These are phyloP conservation scores for Calliphora vomitoria DNA, from an alignment of 2,888 invertebrate species.

Conservation along the genomic window DNA sequence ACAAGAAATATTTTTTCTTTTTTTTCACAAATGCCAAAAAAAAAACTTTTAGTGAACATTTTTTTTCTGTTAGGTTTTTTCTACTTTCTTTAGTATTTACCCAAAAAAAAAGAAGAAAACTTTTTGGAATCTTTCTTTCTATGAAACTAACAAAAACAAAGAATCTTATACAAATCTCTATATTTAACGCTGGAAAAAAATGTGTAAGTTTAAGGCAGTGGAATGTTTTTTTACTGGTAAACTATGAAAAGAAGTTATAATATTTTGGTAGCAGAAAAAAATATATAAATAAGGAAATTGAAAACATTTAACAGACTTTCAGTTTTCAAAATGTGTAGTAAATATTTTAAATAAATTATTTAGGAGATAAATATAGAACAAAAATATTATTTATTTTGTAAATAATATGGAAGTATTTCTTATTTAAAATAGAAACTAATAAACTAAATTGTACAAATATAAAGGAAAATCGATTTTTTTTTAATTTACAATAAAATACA, in stretches of 20 bases:
- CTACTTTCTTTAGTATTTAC: not conserved
- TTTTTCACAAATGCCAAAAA: too few relatives aligned
- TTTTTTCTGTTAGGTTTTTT: too few relatives aligned
- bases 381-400: too few relatives aligned
- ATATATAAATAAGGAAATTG: not conserved
- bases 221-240: constrained; percentile 20
- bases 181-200: constrained; percentile 32
- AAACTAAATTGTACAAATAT: too few relatives aligned
- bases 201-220: constrained; percentile 4
- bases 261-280: constrained; percentile 35
- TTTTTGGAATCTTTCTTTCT: constrained; percentile 29
- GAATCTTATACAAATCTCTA: constrained; percentile 49
- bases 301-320: not conserved
- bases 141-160: constrained; percentile 41
- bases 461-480: too few relatives aligned
- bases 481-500: too few relatives aligned
- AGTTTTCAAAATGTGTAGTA: not conserved
- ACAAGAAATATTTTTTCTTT: too few relatives aligned
- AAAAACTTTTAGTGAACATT: too few relatives aligned
- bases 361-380: not conserved
- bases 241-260: constrained; percentile 26
- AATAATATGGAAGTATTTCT: too few relatives aligned
- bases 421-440: too few relatives aligned
- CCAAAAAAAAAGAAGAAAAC: constrained; percentile 15
- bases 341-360: not conserved